A percentile compares a stretch with the other conserved stretches of the same genome.
Conservation (phyloP, 1,140 invertebrate species). For the Drosophila azteca region DNA sequence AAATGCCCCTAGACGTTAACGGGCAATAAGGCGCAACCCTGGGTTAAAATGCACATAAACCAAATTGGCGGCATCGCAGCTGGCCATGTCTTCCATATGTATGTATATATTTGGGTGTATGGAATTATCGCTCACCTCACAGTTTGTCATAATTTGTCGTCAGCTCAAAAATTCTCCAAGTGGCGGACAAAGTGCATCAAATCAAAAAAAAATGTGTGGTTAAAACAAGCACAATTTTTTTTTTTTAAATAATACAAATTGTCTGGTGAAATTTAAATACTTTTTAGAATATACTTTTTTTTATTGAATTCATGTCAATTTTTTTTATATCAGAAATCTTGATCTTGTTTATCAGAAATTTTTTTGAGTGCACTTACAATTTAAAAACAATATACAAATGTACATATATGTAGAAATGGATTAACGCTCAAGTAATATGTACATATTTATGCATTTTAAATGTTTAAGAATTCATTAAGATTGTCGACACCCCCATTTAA, state of each 20-base stretch:
- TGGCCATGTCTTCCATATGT: slow-evolving; percentile 20
- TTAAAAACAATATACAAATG: slow-evolving; percentile 23
- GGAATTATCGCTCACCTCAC: slow-evolving; percentile 44
- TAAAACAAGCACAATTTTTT: too few relatives aligned
- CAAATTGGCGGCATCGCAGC: slow-evolving; percentile 32
- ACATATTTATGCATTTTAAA: slow-evolving; percentile 32
- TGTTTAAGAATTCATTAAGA: slow-evolving; percentile 54
- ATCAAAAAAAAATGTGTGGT: not conserved
- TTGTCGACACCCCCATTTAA: slow-evolving; percentile 38
- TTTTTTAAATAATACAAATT: too few relatives aligned
- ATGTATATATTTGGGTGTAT: slow-evolving; percentile 18
- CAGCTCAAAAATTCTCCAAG: slow-evolving; percentile 1
- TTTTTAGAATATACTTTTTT: too few relatives aligned
- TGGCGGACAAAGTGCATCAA: slow-evolving; percentile 16
- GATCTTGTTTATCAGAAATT: not conserved
- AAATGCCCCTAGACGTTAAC: slow-evolving; percentile 38
- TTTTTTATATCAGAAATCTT: too few relatives aligned
- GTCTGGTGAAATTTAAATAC: too few relatives aligned
- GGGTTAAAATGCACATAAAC: slow-evolving; percentile 65
- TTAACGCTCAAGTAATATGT: slow-evolving; percentile 51
- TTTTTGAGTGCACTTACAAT: slow-evolving; percentile 25
- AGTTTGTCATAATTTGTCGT: slow-evolving; percentile 71
- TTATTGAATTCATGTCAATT: too few relatives aligned
- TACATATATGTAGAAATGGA: slow-evolving; percentile 22
- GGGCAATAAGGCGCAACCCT: slow-evolving; percentile 46